Base-by-base conservation (phyloP, 2,888 invertebrate genomes). In the Agapetus fuscipes region DNA sequence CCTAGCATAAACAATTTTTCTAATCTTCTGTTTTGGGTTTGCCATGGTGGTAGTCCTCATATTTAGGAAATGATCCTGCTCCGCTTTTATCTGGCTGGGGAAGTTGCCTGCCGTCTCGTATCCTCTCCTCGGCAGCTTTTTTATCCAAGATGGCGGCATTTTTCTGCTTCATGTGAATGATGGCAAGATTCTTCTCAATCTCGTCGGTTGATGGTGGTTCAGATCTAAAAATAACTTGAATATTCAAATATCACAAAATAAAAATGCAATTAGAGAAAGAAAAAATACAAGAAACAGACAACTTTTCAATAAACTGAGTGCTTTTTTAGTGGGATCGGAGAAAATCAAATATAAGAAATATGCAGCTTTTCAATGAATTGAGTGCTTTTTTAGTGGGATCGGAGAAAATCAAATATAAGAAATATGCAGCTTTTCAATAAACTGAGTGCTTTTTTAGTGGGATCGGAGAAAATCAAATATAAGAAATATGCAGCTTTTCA, bases 131-230 rank as follows among this genome's bases (percentile, higher is more conserved):
- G 6, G 62, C 61, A 38, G 59, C 59, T 48, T 54, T 55, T 1
- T 61, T 58, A 45, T 84, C 82, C 39, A 88, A 57, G 55, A 75
- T 73, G 3, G 73, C 72, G 2, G 88, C 87, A 66, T 88, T 89
- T 29, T 71, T 60, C 54, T 83, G 80, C 51, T 87, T 89, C 58
- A 76, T 58, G 51, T 80, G 60, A 58, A 84, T 81, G 27, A 86
- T 66, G 11, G 79, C 76, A 29, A 80, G 56, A 62, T 86, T 90
- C 50, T 63, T 67, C 7, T 72, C 62, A 6, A 89, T 64, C 62
- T 90, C 89, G 46, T 83, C 81, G 44, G 71, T 73, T 1, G 76
- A 71, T 1, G 90, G 90, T 29, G 86, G 80, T 1, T 76, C 69
- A 2, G 51, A 53, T 50, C 78, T 75, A 51, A 43, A 49, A 45